Evolutionary conservation across 2,888 invertebrate species (phyloP).

Genomic region (Nematopogon swammerdamellus): DNA sequence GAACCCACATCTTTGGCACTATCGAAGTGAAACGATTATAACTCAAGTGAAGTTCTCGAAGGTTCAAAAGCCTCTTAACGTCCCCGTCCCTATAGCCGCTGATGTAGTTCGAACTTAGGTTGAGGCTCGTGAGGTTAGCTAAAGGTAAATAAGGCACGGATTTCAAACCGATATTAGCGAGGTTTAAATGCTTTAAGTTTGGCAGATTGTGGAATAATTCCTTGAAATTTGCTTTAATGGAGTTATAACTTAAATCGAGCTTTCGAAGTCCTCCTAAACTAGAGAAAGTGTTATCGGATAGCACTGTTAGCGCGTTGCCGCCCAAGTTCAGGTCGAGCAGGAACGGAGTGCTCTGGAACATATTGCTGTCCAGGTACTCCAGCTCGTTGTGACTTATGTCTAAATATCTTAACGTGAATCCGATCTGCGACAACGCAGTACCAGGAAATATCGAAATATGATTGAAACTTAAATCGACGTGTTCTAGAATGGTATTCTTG

Average conservation of each 20-base stretch:
- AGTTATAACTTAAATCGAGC: conserved; percentile 78
- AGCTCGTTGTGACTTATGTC: conserved; percentile 77
- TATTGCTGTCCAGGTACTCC: conserved; percentile 84
- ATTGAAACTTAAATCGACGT: conserved; percentile 76
- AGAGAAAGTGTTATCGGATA: conserved; percentile 87
- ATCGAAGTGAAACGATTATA: conserved; percentile 73
- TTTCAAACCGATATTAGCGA: conserved; percentile 74
- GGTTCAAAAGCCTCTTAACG: conserved; percentile 64
- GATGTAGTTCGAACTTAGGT: conserved; percentile 76
- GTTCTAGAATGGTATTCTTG: conserved; percentile 75
- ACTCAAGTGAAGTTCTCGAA: conserved; percentile 72
- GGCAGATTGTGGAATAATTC: conserved; percentile 86
- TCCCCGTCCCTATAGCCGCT: conserved; percentile 68
- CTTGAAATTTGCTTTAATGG: conserved; percentile 79
- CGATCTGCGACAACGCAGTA: conserved; percentile 72
- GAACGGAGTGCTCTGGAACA: conserved; percentile 80
- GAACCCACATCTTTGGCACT: conserved; percentile 71
- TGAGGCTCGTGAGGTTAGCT: conserved; percentile 73
- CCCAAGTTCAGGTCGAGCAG: conserved; percentile 74
- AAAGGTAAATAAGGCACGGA: conserved; percentile 74
- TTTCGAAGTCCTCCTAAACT: conserved; percentile 74
- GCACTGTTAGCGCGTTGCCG: conserved; percentile 75
- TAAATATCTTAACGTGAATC: conserved; percentile 73
- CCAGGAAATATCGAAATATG: conserved; percentile 78
- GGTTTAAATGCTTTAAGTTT: conserved; percentile 71